Evolutionary conservation across 2,888 invertebrate genomes (phyloP), one percentile per base, ranked within the genome.

Genomic region (Invenusta paracnida): DNA sequence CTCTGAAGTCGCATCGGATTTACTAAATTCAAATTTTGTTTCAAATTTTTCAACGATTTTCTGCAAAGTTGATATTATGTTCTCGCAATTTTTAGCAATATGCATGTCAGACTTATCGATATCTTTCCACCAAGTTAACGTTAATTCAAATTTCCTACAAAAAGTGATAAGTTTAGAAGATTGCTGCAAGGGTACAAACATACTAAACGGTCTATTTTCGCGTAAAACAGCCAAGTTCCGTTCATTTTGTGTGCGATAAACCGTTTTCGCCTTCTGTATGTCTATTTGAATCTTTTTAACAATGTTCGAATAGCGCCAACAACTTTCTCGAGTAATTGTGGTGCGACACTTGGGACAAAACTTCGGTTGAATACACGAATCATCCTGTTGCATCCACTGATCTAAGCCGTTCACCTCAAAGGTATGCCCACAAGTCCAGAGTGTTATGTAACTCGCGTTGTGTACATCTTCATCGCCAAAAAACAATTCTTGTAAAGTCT

Each of bases 291-390:
- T 5, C 2, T 2, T 25, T 84, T 84, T 84, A 17, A 84, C 66
- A 5, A 84, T 66, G 67, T 84, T 84, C 1, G 66, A 66, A n/a
- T 84, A 84, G 1, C 84, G 84, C 11, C 81, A 48, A 27, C 85
- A 85, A 30, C 30, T 48, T 82, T 29, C 29, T 27, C 29, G 17
- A 0, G 84, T 83, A 30, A 94, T 93, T 0, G 93, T 92, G 25
- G 93, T 93, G 84, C 93, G 93, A 89, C 94, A 94, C 86, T 87
- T 87, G 0, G 94, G 94, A 88, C 94, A 94, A 0, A 86, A 84
- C 87, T 92, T 92, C 73, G 90, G 85, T 67, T 88, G 88, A 25
- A 91, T 89, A 29, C 88, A 87, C 23, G 91, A 89, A 87, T 86
- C 25, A 17, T 29, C 23, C 85, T 81, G 85, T 81, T 48, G 85